phyloP scores from a whole-genome alignment of 2,888 invertebrate species.

The Mesorhabditis spiculigera region DNA sequence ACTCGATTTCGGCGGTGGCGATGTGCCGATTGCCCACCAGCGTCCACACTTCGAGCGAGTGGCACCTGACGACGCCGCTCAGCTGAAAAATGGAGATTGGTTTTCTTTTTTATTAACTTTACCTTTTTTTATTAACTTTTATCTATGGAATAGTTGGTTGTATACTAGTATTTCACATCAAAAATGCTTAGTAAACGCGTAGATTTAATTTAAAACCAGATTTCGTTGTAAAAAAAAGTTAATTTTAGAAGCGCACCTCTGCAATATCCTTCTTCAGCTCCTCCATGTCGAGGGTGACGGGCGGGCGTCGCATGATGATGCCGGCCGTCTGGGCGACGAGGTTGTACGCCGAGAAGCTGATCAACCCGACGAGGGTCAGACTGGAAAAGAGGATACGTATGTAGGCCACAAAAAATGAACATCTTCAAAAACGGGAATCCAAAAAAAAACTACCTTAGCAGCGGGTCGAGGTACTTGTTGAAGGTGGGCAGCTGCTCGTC shows the following conservation, averaged over 20 bases:
- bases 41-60: slow-evolving; percentile 64
- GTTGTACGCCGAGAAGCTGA: slow-evolving; percentile 30
- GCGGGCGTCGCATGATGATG: slow-evolving; percentile 94
- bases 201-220: not conserved
- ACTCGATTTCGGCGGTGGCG: slow-evolving; percentile 60
- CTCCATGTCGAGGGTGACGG: slow-evolving; percentile 82
- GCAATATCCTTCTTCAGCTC: slow-evolving; percentile 45
- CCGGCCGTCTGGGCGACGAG: slow-evolving; percentile 83
- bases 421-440: slow-evolving; percentile 60
- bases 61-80: slow-evolving; percentile 61
- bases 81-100: slow-evolving; percentile 50
- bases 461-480: slow-evolving; percentile 84
- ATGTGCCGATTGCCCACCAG: slow-evolving; percentile 61
- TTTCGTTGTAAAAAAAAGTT: slow-evolving; percentile 10
- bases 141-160: slow-evolving; percentile 5
- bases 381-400: slow-evolving; percentile 12
- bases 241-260: slow-evolving; percentile 26
- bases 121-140: not conserved
- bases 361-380: slow-evolving; percentile 19
- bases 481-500: slow-evolving; percentile 71
- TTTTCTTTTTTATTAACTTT: too few species aligned
- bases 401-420: slow-evolving; percentile 56
- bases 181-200: not conserved
- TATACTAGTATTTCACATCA: not conserved
- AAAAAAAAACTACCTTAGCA: slow-evolving; percentile 73